Conservation (phyloP, 2,888 invertebrate species). For the Pristionchus fissidentatus region DNA sequence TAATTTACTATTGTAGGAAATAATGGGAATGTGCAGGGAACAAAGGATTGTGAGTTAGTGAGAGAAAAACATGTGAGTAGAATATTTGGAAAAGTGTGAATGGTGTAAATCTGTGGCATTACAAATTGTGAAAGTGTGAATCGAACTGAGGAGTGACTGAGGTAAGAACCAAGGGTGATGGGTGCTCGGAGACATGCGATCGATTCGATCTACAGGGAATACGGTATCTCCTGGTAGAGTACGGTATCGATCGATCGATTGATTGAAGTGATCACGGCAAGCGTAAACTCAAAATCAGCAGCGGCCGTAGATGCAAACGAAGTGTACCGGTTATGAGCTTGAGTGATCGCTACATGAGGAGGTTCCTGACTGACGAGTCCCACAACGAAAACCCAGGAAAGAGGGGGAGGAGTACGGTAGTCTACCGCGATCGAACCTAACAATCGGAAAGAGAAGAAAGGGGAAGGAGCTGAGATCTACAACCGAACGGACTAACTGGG, state of each 20-base stretch:
- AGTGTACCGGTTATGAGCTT: slow-evolving; percentile 42
- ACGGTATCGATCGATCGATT: slow-evolving; percentile 20
- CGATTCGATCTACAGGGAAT: neutral
- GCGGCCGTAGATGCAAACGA: slow-evolving; percentile 37
- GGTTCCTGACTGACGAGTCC: slow-evolving; percentile 15
- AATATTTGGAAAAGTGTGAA: neutral
- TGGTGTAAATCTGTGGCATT: neutral
- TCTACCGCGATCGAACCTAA: no score
- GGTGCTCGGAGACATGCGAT: neutral
- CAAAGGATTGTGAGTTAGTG: slow-evolving; percentile 22
- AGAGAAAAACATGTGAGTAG: slow-evolving; percentile 23
- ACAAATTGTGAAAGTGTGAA: neutral
- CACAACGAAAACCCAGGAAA: slow-evolving; percentile 28
- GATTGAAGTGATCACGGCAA: slow-evolving; percentile 26
- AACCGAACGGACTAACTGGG: neutral
- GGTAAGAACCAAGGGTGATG: no score
- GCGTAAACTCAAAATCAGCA: slow-evolving; percentile 29
- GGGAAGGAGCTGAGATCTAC: no score
- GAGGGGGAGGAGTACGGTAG: slow-evolving; percentile 2
- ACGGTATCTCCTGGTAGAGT: neutral
- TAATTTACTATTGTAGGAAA: slow-evolving; percentile 17
- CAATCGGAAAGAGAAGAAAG: no score
- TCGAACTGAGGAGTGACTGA: neutral
- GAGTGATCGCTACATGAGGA: slow-evolving; percentile 31
- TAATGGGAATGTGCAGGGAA: neutral